Evolutionary conservation across 2,888 invertebrate species (phyloP), one percentile per base, ranked within the genome.

Genomic region (Falcaria lacertinaria): DNA sequence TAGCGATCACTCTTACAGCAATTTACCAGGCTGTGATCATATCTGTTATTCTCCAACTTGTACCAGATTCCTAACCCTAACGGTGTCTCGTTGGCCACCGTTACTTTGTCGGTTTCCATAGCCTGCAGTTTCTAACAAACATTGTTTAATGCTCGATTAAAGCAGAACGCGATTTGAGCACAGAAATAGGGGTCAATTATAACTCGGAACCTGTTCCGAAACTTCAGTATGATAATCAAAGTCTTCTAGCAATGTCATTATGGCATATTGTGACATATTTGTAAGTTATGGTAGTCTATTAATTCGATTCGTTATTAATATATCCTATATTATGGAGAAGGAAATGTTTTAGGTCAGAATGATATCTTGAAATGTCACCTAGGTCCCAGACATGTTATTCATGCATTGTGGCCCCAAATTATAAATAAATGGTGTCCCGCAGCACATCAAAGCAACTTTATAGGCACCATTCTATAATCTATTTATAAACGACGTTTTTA

Each of bases 121-220:
- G 51, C 43, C 48, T 44, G 46, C 45, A 34, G 45, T 43, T 35
- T 45, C 46, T 56, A 60, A 56, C 56, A 56, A 53, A 52, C 49
- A 56, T 33, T 45, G 60, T 43, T 43, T 43, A 41, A 43, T 42
- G 15, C 41, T 41, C 52, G 43, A 57, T 52, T 46, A 47, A 37
- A 32, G 14, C 42, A 19, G 15, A 32, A n/a, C n/a, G n/a, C 33
- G 14, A 37, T 56, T 40, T 34, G 45, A 44, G 42, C 34, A 39
- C 25, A 35, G 32, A 35, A 4, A 33, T 44, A 28, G 38, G 16
- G 36, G 35, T 5, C 22, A 22, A 6, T 7, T 7, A 22, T 22
- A 6, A 22, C 22, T 6, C 22, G 22, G 3, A 7, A 22, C 5
- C n/a, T n/a, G n/a, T n/a, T n/a, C n/a, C n/a, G n/a, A n/a, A n/a